Percentiles rank a stretch among this genome's conserved stretches.
phyloP scores from a whole-genome alignment of 2,888 invertebrate species.

The Acanthosepion lycidas region DNA sequence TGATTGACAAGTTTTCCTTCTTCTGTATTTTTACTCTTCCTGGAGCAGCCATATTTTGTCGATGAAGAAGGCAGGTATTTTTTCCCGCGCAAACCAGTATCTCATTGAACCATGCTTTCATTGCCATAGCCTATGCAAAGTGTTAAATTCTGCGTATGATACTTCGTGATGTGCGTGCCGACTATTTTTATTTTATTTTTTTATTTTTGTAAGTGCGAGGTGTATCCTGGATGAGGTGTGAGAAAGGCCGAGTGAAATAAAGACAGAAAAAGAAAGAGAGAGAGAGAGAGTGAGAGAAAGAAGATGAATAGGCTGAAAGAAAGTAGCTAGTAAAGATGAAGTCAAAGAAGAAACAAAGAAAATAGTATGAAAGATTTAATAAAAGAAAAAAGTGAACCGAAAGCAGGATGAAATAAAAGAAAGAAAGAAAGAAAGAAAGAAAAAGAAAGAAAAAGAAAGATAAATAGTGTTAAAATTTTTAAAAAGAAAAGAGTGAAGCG shows the following conservation, averaged over 20 bases:
- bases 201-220: background rate
- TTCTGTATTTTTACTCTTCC: background rate
- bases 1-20: background rate
- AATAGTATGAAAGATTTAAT: background rate
- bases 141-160: background rate
- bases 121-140: slow-evolving; percentile 33
- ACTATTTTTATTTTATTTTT: background rate
- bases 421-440: background rate
- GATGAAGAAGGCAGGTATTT: background rate
- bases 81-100: background rate
- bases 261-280: background rate
- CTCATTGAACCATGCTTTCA: background rate
- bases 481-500: background rate
- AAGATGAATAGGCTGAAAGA: background rate
- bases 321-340: background rate
- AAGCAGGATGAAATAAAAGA: background rate
- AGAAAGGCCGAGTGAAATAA: background rate
- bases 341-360: background rate
- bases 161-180: slow-evolving; percentile 9
- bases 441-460: too few relatives aligned
- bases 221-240: background rate
- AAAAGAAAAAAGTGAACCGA: background rate
- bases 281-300: background rate
- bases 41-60: background rate
- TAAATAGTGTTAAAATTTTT: too few relatives aligned